Evolutionary conservation across 2,113 vertebrate genomes (phyloP).

Genomic region (Butorides virescens): DNA sequence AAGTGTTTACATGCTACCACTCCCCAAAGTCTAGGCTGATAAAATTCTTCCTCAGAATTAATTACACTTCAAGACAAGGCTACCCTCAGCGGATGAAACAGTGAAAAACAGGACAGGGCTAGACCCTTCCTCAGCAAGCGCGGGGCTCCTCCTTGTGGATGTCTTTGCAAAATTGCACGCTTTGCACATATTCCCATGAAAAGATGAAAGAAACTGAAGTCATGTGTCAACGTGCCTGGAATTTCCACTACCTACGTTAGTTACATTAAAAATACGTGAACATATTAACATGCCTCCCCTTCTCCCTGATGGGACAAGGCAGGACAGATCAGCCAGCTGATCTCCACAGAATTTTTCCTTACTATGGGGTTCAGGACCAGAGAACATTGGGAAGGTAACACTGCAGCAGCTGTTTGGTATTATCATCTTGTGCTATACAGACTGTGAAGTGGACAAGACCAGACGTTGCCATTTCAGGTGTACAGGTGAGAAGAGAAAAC

Average conservation of each 20-base stretch:
- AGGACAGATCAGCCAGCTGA: background rate
- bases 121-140: background rate
- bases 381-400: background rate
- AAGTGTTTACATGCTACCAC: conserved; percentile 68
- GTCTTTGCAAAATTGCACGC: background rate
- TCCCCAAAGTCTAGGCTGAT: conserved; percentile 68
- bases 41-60: conserved; percentile 68
- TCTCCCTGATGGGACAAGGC: background rate
- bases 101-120: background rate
- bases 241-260: background rate
- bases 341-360: background rate
- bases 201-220: background rate
- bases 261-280: background rate
- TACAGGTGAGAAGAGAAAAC: background rate
- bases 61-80: conserved; percentile 65
- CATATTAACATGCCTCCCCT: background rate
- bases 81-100: background rate
- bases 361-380: background rate
- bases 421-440: background rate
- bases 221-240: background rate
- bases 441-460: background rate
- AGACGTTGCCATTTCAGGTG: background rate
- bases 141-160: conserved; percentile 68
- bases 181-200: background rate
- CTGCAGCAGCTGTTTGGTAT: background rate